Evolutionary conservation across 2,888 invertebrate species (phyloP), one percentile per base, ranked within the genome.

Genomic region (Himalopsyche kuldschensis): DNA sequence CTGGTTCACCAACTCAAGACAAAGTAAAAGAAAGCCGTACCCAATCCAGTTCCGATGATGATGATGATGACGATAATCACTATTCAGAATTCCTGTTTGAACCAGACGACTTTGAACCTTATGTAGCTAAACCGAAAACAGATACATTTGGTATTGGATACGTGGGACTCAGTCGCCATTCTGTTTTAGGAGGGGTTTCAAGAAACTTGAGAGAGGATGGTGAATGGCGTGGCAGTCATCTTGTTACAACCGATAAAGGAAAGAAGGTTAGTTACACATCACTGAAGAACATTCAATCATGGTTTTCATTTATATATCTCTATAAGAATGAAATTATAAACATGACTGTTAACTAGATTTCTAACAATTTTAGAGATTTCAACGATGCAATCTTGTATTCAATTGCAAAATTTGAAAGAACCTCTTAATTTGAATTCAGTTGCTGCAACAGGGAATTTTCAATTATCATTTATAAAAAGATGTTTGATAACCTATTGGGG

Each of bases 61-160:
- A 93, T 0, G 91, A 90, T 75, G 91, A 91, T 20, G 92, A 93
- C 0, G 91, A 90, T 69, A 92, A 93, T 82, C 91, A 93, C 47
- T 92, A 92, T 84, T 91, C 92, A 27, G 92, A 93, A 3, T 91
- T 94, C 0, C 92, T 94, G 8, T 94, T 95, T 89, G 95, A 97
- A 48, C 97, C 97, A 17, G 95, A 96, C 88, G 97, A 98, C 88
- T 95, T 95, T 88, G 95, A 96, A 87, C 93, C 95, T 1, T 95
- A 95, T 87, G 90, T 95, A 27, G 92, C 94, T 81, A 91, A 91
- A 41, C 94, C 96, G 47, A 99, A 99, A 90, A 93, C 93, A 86
- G 96, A 99, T 89, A 93, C 93, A 11, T 97, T 96, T 88, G 97
- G 97, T 0, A 91, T 97, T 80, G 96, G 96, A 0, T 97, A 97